Evolutionary conservation across 1,140 invertebrate genomes (phyloP), one percentile per base, ranked within the genome.

Genomic region (Uloborus diversus): DNA sequence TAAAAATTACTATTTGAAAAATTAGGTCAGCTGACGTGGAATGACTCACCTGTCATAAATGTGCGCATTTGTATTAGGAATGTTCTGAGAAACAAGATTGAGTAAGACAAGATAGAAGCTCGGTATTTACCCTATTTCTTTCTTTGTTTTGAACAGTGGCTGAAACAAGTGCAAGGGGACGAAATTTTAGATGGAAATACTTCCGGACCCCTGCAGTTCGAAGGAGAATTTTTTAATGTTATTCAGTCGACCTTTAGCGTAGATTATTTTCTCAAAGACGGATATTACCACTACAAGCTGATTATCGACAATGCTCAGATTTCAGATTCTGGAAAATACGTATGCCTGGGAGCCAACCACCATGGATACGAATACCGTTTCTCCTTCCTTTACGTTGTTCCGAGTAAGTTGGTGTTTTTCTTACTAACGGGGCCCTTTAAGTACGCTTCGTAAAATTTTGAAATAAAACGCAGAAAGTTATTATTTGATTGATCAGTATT

Each of bases 311-410:
- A 81, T 2, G 82, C 75, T 4, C 32, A 79, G 5, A 53, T 65
- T 30, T 25, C 37, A 30, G 83, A 85, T 78, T 81, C 82, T 28
- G 85, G 85, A 25, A 80, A 81, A 49, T 85, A 85, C 70, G 71
- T 85, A 37, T 85, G 85, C 70, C 61, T 85, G 7, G 85, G 82
- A 7, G 84, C 85, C 25, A 85, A 85, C 42, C 81, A 73, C 37
- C 49, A 82, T 32, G 85, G 85, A 3, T 85, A 83, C 70, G 84
- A 78, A 47, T 84, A 80, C 57, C 80, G 75, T 35, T 82, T 83
- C 65, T 83, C 85, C 1, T 70, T 69, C 32, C 70, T 85, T 3
- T 82, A 80, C 30, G 84, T 85, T 27, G 25, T 81, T 17, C 81
- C 79, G 23, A 82, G 84, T 85, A 84, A 82, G 75, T 57, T 27